Base-by-base conservation (phyloP, 2,797 vertebrate species). In the Sphaeramia orbicularis region DNA sequence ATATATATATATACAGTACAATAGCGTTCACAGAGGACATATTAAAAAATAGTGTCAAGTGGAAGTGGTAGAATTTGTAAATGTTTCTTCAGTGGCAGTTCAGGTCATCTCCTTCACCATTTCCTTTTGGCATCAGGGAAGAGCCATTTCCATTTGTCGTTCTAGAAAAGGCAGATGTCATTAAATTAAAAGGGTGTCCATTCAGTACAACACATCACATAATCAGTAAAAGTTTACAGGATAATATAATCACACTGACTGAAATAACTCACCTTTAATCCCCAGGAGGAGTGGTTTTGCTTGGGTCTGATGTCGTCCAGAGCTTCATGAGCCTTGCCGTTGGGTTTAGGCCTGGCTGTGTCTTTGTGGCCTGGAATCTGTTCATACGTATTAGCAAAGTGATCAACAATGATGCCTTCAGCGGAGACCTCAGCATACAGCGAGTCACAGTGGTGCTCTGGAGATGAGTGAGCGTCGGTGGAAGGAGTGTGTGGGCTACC, bases 141-240 rank as follows among this genome's bases (percentile, higher is more conserved):
- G 60, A 95, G 86, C 80, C 91, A 92, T 81, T 93, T 93, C 92
- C 93, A 91, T 81, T 93, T 96, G 56, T 96, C 93, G 35, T 85
- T 91, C 96, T 97, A 90, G 36, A 70, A 71, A 65, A 79, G 63
- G 56, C 16, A 71, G 74, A 74, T 55, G 27, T 38, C 3, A 81
- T 51, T 57, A 44, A 35, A 53, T 65, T 54, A 40, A 40, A 12
- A 48, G 0, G 14, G 43, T 30, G 4, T 27, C 55, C 21, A 49
- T 27, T 15, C 30, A 47, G 4, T 6, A 2, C 2, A 44, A 24
- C 12, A 14, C 36, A 44, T 2, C 10, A n/a, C 4, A 60, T 1
- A 30, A 19, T n/a, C 0, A 41, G 14, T 0, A 3, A 35, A 35
- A 35, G 32, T 35, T 35, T 2, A 35, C 15, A 13, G 36, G 51